phyloP scores from a whole-genome alignment of 2,113 vertebrate species.

The Eclectus roratus region DNA sequence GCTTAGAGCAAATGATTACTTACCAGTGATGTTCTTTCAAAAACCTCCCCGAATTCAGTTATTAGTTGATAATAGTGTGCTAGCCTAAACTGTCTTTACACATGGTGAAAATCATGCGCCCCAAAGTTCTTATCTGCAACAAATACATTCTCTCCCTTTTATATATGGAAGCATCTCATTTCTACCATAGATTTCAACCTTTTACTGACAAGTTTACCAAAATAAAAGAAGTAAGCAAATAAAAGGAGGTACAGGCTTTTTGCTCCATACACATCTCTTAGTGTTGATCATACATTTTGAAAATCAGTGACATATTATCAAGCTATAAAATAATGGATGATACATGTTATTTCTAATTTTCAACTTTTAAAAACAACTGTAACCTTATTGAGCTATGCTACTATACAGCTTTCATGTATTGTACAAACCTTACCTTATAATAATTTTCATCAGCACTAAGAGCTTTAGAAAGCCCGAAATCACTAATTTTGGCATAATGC shows the following conservation, averaged over 20 bases:
- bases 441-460: conserved; percentile 85
- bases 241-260: neutral
- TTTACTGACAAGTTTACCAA: neutral
- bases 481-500: conserved; percentile 98
- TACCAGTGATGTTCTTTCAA: neutral
- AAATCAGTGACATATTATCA: neutral
- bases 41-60: neutral
- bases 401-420: neutral
- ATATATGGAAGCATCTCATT: neutral
- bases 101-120: neutral
- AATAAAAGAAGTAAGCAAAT: neutral
- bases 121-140: neutral
- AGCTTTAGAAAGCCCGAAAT: conserved; percentile 97
- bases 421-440: conserved; percentile 78
- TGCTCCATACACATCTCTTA: neutral
- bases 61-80: neutral
- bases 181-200: neutral
- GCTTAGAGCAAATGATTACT: neutral
- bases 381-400: neutral
- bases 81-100: neutral
- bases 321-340: neutral
- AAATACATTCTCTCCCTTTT: neutral
- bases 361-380: neutral
- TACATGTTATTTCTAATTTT: neutral
- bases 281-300: neutral